phyloP scores from a whole-genome alignment of 2,113 vertebrate genomes.

The Leucosticte australis region DNA sequence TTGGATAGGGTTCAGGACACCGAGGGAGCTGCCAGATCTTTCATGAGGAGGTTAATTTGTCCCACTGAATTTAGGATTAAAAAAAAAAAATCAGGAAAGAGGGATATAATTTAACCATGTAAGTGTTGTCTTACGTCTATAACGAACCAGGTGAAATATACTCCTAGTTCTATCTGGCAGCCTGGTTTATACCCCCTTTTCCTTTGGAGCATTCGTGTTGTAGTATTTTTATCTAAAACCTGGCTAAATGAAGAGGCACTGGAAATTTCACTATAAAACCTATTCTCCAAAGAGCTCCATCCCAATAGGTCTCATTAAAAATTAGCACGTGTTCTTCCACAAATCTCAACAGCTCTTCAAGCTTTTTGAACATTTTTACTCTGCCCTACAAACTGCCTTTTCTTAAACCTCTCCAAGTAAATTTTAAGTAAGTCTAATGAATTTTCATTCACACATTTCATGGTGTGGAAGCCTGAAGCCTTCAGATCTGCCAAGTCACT shows the following conservation, averaged over 20 bases:
- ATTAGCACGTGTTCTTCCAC: background rate
- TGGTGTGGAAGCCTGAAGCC: background rate
- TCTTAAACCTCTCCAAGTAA: background rate
- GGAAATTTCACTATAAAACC: background rate
- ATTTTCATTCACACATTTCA: background rate
- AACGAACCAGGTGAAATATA: background rate
- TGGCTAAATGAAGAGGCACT: background rate
- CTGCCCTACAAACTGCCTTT: background rate
- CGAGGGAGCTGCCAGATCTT: slow-evolving; percentile 57
- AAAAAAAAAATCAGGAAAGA: background rate
- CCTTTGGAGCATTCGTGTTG: background rate
- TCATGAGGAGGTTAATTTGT: slow-evolving; percentile 24
- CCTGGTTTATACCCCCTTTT: background rate
- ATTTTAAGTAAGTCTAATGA: background rate
- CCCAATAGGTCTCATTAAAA: background rate
- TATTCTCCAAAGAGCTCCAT: background rate
- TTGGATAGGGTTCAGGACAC: slow-evolving; percentile 60
- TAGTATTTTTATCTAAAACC: background rate
- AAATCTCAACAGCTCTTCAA: background rate
- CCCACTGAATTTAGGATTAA: background rate
- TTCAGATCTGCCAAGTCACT: background rate
- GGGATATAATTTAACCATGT: background rate
- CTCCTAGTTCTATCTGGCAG: background rate
- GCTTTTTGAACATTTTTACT: background rate
- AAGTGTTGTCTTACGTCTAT: background rate